phyloP scores from a whole-genome alignment of 2,797 vertebrate species.

The Cuculus canorus region DNA sequence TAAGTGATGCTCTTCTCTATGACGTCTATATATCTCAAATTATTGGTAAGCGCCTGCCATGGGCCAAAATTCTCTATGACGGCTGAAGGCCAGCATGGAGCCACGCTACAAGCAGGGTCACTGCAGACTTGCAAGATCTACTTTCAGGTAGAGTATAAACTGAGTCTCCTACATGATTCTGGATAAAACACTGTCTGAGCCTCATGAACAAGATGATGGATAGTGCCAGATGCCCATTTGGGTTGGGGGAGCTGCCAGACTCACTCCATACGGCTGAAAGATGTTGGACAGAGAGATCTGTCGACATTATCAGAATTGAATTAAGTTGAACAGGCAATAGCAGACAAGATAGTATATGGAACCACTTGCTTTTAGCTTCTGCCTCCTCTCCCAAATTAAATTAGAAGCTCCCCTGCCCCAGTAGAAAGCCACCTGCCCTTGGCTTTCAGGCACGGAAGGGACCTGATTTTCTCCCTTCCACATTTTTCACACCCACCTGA shows the following conservation, averaged over 20 bases:
- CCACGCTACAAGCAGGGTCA: background rate
- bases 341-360: background rate
- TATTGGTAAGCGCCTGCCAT: background rate
- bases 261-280: slow-evolving; percentile 5
- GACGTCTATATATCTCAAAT: background rate
- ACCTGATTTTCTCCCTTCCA: background rate
- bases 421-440: background rate
- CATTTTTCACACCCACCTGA: background rate
- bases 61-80: background rate
- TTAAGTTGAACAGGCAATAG: slow-evolving; percentile 48
- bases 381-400: background rate
- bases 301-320: slow-evolving; percentile 35
- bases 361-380: slow-evolving; percentile 13
- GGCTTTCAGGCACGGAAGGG: background rate
- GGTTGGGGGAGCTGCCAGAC: slow-evolving; percentile 53
- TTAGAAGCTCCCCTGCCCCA: background rate
- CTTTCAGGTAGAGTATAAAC: background rate
- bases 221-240: slow-evolving; percentile 14
- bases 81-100: background rate
- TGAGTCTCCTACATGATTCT: background rate
- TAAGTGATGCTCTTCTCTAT: background rate
- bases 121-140: background rate
- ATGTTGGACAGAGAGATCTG: slow-evolving; percentile 36
- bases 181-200: slow-evolving; percentile 6
- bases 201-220: slow-evolving; percentile 26